Conservation (phyloP, 2,113 vertebrate species). For the Petrocephalus zakoni region DNA sequence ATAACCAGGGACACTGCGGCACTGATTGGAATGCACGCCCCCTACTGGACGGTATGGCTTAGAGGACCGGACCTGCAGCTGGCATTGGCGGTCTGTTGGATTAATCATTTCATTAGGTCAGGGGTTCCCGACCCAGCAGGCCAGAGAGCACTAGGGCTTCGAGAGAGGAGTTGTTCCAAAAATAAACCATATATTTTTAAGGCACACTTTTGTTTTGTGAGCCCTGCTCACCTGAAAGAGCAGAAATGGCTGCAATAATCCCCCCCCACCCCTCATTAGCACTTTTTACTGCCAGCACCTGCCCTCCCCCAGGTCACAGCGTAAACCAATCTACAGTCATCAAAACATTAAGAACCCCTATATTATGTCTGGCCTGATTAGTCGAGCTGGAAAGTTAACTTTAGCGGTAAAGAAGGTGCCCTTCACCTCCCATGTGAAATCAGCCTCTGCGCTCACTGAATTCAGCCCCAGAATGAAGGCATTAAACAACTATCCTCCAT, state of each 20-base stretch:
- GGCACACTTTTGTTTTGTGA: too few relatives aligned
- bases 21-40: neutral
- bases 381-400: neutral
- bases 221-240: too few relatives aligned
- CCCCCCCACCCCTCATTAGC: neutral
- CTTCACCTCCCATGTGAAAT: neutral
- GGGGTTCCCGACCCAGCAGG: too few relatives aligned
- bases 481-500: neutral
- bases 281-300: neutral
- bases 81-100: neutral
- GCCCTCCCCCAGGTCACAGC: neutral
- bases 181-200: too few relatives aligned
- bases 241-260: too few relatives aligned
- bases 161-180: too few relatives aligned
- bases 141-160: too few relatives aligned
- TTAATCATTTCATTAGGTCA: neutral
- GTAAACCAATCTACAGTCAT: neutral
- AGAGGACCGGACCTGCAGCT: neutral
- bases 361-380: neutral
- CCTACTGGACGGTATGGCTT: neutral
- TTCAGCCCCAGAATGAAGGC: neutral
- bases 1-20: neutral
- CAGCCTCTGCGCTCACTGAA: neutral
- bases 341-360: neutral
- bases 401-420: neutral